Base-by-base conservation (phyloP, 2,888 invertebrate species). In the Mythimna albipuncta region DNA sequence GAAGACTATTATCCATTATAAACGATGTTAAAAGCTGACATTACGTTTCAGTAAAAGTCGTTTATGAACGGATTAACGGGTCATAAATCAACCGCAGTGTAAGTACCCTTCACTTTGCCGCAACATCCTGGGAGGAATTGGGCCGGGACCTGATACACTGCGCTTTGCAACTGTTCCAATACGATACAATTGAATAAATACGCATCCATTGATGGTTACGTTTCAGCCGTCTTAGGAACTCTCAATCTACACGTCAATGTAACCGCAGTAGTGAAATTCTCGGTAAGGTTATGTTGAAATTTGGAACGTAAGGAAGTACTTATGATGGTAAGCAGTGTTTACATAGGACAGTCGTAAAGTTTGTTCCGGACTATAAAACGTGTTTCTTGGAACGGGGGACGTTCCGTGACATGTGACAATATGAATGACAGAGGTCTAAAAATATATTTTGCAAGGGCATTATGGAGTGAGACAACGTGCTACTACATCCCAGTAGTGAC, bases 51-150 rank as follows among this genome's bases (percentile, higher is more conserved):
- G 89, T 87, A 87, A 89, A 88, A 86, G 89, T 89, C 87, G 87
- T 90, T 91, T 90, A 90, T 89, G 89, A 88, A 89, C 81, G 54
- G 70, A 69, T 91, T 93, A 91, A 92, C 88, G 91, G 91, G 85
- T 89, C 90, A 91, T 92, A 93, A 93, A 93, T 90, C 87, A 85
- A 85, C 88, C 84, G 80, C 88, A 79, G 80, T 73, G 75, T 77
- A 84, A 90, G 88, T 87, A 82, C 80, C 62, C 80, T 81, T 73
- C 72, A 82, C 73, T 83, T 82, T 83, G 83, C 87, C 85, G 81
- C 86, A 87, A 83, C 83, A 85, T 90, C 88, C 88, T 85, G 77
- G 72, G 77, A 67, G 71, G 72, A 85, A 87, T 85, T 83, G 79
- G 82, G 82, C 69, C 80, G 79, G 71, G 69, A 79, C 67, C 54